Percentiles rank a stretch among this genome's conserved stretches.
Evolutionary conservation across 1,140 invertebrate species (phyloP).

Genomic region (Neodiprion lecontei): DNA sequence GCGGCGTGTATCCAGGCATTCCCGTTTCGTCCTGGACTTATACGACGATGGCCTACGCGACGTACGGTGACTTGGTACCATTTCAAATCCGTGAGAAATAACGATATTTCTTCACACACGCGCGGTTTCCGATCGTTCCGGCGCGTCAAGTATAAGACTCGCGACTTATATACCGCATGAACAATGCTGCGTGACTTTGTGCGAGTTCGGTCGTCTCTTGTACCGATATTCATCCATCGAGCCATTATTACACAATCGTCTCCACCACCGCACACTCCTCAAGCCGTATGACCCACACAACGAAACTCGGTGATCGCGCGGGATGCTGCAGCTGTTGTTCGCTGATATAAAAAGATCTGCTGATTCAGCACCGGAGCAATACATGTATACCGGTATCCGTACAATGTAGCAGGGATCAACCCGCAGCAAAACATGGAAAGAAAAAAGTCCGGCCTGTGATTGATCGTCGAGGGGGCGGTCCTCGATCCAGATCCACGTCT

Average conservation of each 20-base stretch:
- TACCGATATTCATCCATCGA: too few species aligned
- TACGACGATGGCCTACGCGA: neutral
- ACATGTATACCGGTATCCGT: too few species aligned
- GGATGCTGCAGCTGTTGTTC: neutral
- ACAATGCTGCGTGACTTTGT: too few species aligned
- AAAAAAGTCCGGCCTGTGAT: neutral
- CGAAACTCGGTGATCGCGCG: too few species aligned
- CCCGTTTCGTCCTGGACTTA: conserved; percentile 7
- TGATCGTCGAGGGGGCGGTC: neutral
- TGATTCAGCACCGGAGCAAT: conserved; percentile 7
- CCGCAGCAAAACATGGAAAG: neutral
- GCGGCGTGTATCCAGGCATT: neutral
- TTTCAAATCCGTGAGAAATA: conserved; percentile 14
- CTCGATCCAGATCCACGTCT: too few species aligned
- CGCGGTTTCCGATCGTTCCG: neutral
- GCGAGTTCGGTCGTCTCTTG: too few species aligned
- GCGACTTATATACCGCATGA: too few species aligned
- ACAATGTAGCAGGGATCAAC: neutral
- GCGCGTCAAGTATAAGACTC: neutral
- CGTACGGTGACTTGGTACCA: conserved; percentile 8
- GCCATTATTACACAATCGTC: neutral
- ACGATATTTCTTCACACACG: neutral
- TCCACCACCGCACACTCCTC: neutral
- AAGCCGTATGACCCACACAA: too few species aligned
- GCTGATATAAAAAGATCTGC: conserved; percentile 15